Evolutionary conservation across 2,888 invertebrate species (phyloP), one percentile per base, ranked within the genome.

Genomic region (Caenorhabditis wallacei): DNA sequence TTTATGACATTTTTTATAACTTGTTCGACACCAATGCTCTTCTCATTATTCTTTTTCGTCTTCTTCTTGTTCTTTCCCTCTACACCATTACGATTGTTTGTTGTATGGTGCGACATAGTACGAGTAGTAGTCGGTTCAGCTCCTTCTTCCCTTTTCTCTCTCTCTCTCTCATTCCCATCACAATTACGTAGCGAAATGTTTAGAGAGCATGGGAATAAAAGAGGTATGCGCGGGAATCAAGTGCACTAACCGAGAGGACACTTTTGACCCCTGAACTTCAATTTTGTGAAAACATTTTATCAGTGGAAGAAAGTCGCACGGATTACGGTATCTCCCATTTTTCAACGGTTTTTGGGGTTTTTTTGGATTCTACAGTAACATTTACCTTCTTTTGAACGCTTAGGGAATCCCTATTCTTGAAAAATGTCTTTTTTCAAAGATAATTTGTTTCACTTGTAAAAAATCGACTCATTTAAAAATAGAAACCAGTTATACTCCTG

Each of bases 81-180:
- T 64, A n/a, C 64, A 35, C 64, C 48, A 51, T 66, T 66, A 66
- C 53, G 66, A 66, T 66, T 66, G 66, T 66, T 66, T 66, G 66
- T 53, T 66, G 66, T 66, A 66, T 66, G 53, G 66, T 66, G 53
- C 66, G 66, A 53, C 66, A 66, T 66, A 53, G 66, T 66, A 66
- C 66, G 66, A 66, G 66, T 66, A 53, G 66, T 66, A 53, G 66
- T 66, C 53, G 66, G 66, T 66, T 66, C 66, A 66, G 66, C 66
- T 66, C 53, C 66, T 66, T 66, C 66, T 37, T 11, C 22, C 13
- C 48, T 40, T 18, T 20, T 40, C 48, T 11, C 22, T 16, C 48
- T 40, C 22, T 20, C 22, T 30, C 51, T 51, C 53, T 66, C 53
- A 66, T 66, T 66, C 66, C 66, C 66, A 66, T 66, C 66, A 66